Evolutionary conservation across 2,113 vertebrate species (phyloP).

Genomic region (Corydoras sp.): DNA sequence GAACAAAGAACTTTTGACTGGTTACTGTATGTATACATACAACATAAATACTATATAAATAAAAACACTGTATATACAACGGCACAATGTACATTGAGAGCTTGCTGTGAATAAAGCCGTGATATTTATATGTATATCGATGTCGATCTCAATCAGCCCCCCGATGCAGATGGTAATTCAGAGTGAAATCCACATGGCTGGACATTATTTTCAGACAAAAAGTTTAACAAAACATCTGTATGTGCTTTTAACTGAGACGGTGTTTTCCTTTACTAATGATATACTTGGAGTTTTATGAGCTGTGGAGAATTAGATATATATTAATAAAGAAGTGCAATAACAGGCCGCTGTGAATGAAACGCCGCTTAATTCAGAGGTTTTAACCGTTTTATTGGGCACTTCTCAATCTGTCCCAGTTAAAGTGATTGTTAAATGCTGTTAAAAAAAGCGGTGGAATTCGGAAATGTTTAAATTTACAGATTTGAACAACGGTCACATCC

Average conservation of each 20-base stretch:
- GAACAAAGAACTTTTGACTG: too few relatives aligned
- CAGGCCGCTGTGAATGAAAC: conserved; percentile 65
- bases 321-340: conserved; percentile 60
- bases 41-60: too few relatives aligned
- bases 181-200: conserved; percentile 13
- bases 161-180: conserved; percentile 2
- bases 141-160: conserved; percentile 15
- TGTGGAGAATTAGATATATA: conserved; percentile 53
- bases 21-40: too few relatives aligned
- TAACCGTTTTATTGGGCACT: conserved; percentile 53
- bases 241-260: conserved; percentile 43
- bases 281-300: conserved; percentile 60
- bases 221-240: conserved; percentile 34
- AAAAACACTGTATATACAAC: too few relatives aligned
- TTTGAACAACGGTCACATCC: too few relatives aligned
- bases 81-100: too few relatives aligned
- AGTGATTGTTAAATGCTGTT: not conserved
- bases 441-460: not conserved
- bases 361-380: conserved; percentile 60
- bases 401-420: conserved; percentile 34
- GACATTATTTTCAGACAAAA: conserved; percentile 24
- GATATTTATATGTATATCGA: too few relatives aligned
- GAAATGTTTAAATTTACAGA: not conserved
- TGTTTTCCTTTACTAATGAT: conserved; percentile 49
- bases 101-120: too few relatives aligned